Percentiles rank a stretch among this genome's conserved stretches.
Conservation (phyloP, 2,113 vertebrate species). For the Paraplagusia blochii region DNA sequence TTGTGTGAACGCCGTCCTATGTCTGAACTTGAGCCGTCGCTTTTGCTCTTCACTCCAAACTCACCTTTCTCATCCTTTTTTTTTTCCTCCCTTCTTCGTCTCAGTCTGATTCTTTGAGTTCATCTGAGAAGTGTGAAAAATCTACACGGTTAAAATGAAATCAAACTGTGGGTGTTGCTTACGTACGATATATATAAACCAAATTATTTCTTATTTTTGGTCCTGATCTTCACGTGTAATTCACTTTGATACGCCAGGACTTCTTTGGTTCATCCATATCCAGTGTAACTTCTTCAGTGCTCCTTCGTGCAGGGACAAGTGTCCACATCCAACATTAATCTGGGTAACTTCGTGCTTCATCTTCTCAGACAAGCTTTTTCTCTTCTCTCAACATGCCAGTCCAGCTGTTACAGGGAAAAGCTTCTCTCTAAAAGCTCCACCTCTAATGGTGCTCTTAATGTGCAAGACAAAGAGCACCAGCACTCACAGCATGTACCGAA, state of each 20-base stretch:
- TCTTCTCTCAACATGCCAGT: constrained; percentile 13
- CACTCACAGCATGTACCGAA: constrained; percentile 22
- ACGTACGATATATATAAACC: neutral
- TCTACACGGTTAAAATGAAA: neutral
- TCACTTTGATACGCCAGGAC: neutral
- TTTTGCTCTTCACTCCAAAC: neutral
- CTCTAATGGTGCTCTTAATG: constrained; percentile 24
- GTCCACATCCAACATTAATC: constrained; percentile 61
- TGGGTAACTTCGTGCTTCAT: constrained; percentile 40
- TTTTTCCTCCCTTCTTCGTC: too few species aligned
- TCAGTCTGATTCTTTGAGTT: too few species aligned
- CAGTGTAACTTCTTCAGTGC: constrained; percentile 1
- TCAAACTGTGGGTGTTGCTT: neutral
- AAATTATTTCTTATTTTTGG: constrained; percentile 1
- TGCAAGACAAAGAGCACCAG: neutral
- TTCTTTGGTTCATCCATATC: neutral
- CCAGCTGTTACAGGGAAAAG: constrained; percentile 23
- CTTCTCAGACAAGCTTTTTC: constrained; percentile 4
- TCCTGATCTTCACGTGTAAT: neutral
- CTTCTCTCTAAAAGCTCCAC: constrained; percentile 35
- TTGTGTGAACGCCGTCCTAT: neutral
- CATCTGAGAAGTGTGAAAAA: too few species aligned
- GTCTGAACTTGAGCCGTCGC: neutral
- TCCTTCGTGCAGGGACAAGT: constrained; percentile 21
- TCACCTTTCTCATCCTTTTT: neutral